These are phyloP conservation scores for Danio kyathit DNA, from an alignment of 2,797 vertebrate genomes.

Conservation along the genomic window DNA sequence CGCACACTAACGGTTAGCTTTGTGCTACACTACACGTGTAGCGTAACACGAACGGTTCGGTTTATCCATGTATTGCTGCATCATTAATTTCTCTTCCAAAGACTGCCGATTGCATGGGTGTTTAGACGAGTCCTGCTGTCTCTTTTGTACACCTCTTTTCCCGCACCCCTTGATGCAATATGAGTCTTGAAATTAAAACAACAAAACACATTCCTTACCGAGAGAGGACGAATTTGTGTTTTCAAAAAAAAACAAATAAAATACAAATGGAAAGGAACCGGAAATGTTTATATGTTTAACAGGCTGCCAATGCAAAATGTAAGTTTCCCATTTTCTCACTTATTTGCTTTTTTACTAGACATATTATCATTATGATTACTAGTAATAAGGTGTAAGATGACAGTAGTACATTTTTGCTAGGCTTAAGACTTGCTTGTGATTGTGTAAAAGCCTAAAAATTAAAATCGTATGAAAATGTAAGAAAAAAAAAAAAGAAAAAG, in stretches of 20 bases:
- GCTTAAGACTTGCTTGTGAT: constrained; percentile 82
- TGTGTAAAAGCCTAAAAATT: constrained; percentile 76
- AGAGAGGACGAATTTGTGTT: constrained; percentile 68
- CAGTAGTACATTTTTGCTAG: constrained; percentile 80
- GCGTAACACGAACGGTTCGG: background rate
- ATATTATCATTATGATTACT: constrained; percentile 65
- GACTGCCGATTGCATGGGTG: constrained; percentile 34
- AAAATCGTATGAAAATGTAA: constrained; percentile 40
- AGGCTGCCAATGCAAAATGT: constrained; percentile 73
- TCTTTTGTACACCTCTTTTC: constrained; percentile 23
- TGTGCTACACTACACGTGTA: constrained; percentile 28
- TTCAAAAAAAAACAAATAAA: constrained; percentile 30
- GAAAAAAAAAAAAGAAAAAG: constrained; percentile 48
- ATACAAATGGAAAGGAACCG: constrained; percentile 50
- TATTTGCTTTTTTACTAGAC: constrained; percentile 71
- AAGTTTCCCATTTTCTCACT: constrained; percentile 75
- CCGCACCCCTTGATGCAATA: constrained; percentile 13
- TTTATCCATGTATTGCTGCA: constrained; percentile 15
- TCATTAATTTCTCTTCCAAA: constrained; percentile 20
- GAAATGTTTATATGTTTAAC: constrained; percentile 68
- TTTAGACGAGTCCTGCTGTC: constrained; percentile 26
- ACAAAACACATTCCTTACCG: constrained; percentile 38
- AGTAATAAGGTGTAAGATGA: constrained; percentile 80
- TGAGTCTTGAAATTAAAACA: background rate
- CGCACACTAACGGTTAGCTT: constrained; percentile 31